phyloP scores from a whole-genome alignment of 2,888 invertebrate genomes.

The Oeneis ivallda region DNA sequence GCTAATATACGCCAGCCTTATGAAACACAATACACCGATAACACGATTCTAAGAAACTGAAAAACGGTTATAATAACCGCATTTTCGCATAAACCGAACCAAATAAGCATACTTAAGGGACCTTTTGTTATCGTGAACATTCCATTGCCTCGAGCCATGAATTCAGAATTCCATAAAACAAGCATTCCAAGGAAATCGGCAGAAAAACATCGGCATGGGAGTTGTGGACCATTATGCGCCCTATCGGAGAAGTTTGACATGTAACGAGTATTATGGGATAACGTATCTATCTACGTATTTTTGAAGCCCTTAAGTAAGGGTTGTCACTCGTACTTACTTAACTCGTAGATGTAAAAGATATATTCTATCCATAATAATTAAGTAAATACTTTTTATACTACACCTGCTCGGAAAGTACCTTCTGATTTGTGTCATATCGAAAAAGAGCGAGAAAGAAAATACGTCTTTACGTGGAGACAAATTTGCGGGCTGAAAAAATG shows the following conservation, averaged over 20 bases:
- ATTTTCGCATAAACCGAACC: conserved; percentile 11
- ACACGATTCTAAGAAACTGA: conserved; percentile 5
- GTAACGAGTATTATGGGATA: conserved; percentile 75
- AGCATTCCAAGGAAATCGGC: conserved; percentile 40
- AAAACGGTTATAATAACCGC: conserved; percentile 1
- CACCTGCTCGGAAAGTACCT: no score
- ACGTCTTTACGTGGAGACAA: no score
- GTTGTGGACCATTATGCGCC: conserved; percentile 54
- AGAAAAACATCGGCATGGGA: conserved; percentile 54
- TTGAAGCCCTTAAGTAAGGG: conserved; percentile 36
- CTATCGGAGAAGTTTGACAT: conserved; percentile 75
- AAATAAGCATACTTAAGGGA: conserved; percentile 24
- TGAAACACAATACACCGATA: not conserved
- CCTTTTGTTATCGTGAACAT: conserved; percentile 27
- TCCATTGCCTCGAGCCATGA: conserved; percentile 23
- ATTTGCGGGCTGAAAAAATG: no score
- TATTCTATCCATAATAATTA: no score
- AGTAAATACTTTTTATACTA: no score
- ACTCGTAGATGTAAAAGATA: no score
- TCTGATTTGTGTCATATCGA: no score
- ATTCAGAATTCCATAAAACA: conserved; percentile 31
- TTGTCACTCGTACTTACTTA: not conserved
- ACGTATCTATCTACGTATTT: conserved; percentile 55
- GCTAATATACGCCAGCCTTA: not conserved
- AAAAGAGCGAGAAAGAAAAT: no score